phyloP scores from a whole-genome alignment of 2,888 invertebrate genomes.

The Melinaea marsaeus region DNA sequence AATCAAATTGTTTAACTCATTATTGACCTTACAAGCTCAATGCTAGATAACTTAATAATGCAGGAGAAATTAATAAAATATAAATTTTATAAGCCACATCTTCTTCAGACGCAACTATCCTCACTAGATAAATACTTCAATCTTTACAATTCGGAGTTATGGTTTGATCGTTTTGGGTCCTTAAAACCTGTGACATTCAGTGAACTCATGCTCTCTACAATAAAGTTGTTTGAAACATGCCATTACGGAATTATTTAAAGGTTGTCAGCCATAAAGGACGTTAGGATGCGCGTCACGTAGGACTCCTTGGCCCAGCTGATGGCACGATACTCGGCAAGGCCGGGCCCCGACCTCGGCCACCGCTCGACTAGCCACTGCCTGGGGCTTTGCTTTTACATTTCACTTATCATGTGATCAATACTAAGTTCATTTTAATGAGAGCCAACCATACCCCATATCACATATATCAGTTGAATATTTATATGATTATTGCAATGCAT shows the following conservation, averaged over 20 bases:
- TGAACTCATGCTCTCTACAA: not conserved
- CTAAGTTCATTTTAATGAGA: too few relatives aligned
- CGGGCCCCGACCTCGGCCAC: conserved; percentile 55
- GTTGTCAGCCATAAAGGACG: conserved; percentile 21
- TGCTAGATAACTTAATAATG: conserved; percentile 7
- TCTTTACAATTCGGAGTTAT: not conserved
- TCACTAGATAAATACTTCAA: not conserved
- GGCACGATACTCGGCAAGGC: conserved; percentile 52
- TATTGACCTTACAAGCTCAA: conserved; percentile 15
- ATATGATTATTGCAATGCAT: too few relatives aligned
- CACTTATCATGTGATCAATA: too few relatives aligned
- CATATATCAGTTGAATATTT: too few relatives aligned
- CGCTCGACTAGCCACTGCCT: conserved; percentile 11
- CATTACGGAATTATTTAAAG: conserved; percentile 14
- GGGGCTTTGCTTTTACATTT: not conserved
- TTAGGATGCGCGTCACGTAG: conserved; percentile 38
- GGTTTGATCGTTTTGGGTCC: not conserved
- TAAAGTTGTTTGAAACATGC: conserved; percentile 1
- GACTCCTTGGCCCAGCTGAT: conserved; percentile 43
- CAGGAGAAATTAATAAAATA: conserved; percentile 19
- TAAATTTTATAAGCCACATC: not conserved
- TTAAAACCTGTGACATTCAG: not conserved
- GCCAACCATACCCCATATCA: too few relatives aligned
- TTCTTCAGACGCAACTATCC: too few relatives aligned
- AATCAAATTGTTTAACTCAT: conserved; percentile 17